Conservation (phyloP, 2,888 invertebrate species). For the Tiphia femorata region DNA sequence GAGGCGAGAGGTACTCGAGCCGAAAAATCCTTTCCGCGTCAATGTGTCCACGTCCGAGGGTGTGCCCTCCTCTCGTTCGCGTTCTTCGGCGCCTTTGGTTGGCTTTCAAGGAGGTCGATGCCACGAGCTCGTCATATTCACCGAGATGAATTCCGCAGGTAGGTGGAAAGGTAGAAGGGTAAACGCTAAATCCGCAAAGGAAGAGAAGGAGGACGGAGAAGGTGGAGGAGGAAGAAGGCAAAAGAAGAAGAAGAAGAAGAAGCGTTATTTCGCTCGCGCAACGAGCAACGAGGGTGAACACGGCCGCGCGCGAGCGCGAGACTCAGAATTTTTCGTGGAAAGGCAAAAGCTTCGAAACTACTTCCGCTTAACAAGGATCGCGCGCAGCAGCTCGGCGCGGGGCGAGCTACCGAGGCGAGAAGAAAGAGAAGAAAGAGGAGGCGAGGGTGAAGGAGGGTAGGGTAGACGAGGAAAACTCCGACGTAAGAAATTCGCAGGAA, state of each 20-base stretch:
- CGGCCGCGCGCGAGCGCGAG: too few relatives aligned
- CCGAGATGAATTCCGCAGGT: neutral
- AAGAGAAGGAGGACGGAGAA: too few relatives aligned
- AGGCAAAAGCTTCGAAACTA: constrained; percentile 8
- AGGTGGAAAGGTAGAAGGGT: neutral
- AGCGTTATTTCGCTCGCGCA: too few relatives aligned
- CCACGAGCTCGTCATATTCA: neutral
- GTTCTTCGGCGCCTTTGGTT: too few relatives aligned
- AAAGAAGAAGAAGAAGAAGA: too few relatives aligned
- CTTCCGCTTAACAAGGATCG: constrained; percentile 13
- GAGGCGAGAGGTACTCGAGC: too few relatives aligned
- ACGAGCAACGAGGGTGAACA: too few relatives aligned
- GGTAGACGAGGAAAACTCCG: constrained; percentile 9
- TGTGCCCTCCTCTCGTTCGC: neutral
- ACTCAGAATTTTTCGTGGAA: constrained; percentile 8
- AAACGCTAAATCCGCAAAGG: too few relatives aligned
- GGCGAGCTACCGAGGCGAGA: constrained; percentile 3
- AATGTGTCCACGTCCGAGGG: neutral
- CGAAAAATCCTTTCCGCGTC: neutral
- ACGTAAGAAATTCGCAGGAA: constrained; percentile 28
- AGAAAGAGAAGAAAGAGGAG: neutral
- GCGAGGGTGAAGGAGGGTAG: too few relatives aligned
- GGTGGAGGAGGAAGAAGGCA: too few relatives aligned
- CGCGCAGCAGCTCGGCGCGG: constrained; percentile 11
- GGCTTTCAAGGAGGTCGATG: too few relatives aligned